A percentile compares a stretch with the other conserved stretches of the same genome.
Conservation (phyloP, 2,113 vertebrate species). For the Vulpes vulpes region DNA sequence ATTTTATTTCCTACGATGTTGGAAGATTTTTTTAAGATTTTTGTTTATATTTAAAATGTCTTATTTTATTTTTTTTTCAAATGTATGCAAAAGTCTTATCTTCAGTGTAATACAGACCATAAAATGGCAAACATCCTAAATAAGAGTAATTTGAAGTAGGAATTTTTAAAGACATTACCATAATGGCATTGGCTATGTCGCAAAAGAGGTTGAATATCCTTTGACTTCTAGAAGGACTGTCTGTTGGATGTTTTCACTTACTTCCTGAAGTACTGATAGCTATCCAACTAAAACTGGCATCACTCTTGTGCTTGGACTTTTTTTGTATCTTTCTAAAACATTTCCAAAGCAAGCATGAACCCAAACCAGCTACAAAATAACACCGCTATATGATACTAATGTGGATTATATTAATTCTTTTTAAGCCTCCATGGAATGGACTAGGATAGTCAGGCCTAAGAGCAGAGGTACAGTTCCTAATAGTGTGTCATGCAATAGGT, state of each 20-base stretch:
- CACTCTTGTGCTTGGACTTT: background rate
- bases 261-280: background rate
- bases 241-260: slow-evolving; percentile 14
- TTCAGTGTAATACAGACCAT: background rate
- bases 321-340: background rate
- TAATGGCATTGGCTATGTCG: background rate
- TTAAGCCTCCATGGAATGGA: background rate
- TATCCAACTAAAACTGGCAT: background rate
- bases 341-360: background rate
- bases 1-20: background rate
- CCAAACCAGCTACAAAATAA: background rate
- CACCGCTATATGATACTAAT: background rate
- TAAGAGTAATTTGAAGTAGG: background rate
- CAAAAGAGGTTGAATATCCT: background rate
- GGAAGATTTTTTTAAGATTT: background rate
- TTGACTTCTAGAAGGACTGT: background rate
- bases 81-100: background rate
- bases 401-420: background rate
- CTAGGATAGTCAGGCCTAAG: background rate
- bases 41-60: background rate
- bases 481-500: background rate
- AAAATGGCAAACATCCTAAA: background rate
- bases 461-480: background rate
- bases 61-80: background rate
- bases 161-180: background rate